These are phyloP conservation scores for Leptopilina boulardi DNA, from an alignment of 1,140 invertebrate species.

Conservation along the genomic window DNA sequence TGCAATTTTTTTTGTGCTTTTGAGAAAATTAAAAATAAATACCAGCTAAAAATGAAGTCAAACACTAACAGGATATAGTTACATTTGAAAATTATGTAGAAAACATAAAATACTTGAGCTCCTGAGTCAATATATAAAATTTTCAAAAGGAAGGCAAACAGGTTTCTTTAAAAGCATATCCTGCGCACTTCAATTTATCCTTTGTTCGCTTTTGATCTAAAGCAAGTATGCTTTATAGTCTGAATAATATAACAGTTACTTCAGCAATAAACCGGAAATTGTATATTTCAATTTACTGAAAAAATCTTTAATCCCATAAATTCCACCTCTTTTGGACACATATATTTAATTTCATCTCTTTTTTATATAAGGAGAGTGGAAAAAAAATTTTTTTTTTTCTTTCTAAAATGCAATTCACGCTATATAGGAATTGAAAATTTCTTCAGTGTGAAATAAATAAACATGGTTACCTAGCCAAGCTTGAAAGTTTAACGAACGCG, in stretches of 20 bases:
- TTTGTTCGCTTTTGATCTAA: slow-evolving; percentile 29
- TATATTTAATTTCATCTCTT: neutral
- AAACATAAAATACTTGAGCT: neutral
- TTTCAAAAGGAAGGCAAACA: slow-evolving; percentile 21
- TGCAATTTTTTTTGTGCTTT: too few relatives aligned
- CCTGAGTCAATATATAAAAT: neutral
- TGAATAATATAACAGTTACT: slow-evolving; percentile 4
- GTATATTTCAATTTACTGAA: neutral
- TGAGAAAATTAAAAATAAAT: neutral
- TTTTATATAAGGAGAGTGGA: neutral
- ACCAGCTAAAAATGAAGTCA: neutral
- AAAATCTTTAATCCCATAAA: neutral
- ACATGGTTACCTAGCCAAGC: neutral
- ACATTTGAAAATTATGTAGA: neutral
- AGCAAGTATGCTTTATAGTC: neutral
- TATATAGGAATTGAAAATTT: neutral
- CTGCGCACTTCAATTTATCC: slow-evolving; percentile 20
- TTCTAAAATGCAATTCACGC: neutral
- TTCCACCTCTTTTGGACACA: neutral
- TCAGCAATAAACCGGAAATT: slow-evolving; percentile 13
- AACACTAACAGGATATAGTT: neutral
- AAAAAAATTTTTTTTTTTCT: neutral
- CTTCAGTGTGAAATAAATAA: neutral
- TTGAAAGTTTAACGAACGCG: slow-evolving; percentile 28
- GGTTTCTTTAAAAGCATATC: slow-evolving; percentile 21